These are phyloP conservation scores for Synanthedon vespiformis DNA, from an alignment of 2,888 invertebrate genomes.

Conservation along the genomic window DNA sequence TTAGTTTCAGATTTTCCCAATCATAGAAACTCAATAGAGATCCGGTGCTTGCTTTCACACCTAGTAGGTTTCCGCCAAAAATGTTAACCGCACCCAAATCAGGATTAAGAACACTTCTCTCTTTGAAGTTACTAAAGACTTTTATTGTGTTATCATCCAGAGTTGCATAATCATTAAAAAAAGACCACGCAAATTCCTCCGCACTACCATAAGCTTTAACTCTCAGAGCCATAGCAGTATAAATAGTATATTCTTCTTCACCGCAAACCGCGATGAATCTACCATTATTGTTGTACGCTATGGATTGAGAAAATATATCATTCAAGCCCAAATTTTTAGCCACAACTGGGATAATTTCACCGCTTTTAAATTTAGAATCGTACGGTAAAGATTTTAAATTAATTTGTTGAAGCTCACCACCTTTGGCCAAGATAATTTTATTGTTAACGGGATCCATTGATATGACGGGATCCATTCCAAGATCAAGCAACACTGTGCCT, in stretches of 20 bases:
- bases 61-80: neutral
- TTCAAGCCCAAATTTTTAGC: neutral
- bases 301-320: conserved; percentile 89
- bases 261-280: conserved; percentile 88
- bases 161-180: neutral
- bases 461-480: conserved; percentile 79
- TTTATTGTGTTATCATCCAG: neutral
- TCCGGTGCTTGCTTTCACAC: conserved; percentile 78
- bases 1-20: neutral
- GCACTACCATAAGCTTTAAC: conserved; percentile 88
- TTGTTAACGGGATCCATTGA: conserved; percentile 95
- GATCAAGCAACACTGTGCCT: conserved; percentile 76
- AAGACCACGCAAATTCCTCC: neutral
- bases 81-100: neutral
- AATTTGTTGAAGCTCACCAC: conserved; percentile 94
- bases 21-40: conserved; percentile 53
- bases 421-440: conserved; percentile 94
- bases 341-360: neutral
- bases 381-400: neutral
- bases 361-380: neutral
- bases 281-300: conserved; percentile 94
- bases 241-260: conserved; percentile 96
- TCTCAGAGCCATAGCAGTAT: conserved; percentile 93
- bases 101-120: neutral
- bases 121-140: neutral